Evolutionary conservation across 1,140 invertebrate species (phyloP).

Genomic region (Mylabris phalerata): DNA sequence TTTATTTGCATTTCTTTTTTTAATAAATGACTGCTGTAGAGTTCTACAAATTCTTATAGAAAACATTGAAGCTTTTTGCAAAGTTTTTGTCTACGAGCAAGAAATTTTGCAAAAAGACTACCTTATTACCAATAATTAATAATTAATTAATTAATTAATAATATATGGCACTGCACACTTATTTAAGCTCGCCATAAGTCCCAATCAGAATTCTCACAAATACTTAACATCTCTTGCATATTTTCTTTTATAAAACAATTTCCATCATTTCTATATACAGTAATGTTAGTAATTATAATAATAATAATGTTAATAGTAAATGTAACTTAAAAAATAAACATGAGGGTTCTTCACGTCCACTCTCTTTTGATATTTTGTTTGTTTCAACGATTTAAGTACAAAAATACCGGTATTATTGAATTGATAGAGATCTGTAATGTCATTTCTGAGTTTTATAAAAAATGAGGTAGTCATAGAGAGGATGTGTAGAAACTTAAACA

Average conservation of each 20-base stretch:
- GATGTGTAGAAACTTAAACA: constrained; percentile 27
- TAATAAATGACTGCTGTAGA: constrained; percentile 26
- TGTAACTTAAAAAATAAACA: constrained; percentile 19
- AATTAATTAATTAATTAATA: neutral
- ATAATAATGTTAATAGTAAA: neutral
- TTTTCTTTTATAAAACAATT: constrained; percentile 6
- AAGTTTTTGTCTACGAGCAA: constrained; percentile 10
- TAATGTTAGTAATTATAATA: no score
- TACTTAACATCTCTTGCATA: constrained; percentile 17
- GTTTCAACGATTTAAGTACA: constrained; percentile 25
- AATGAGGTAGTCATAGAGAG: constrained; percentile 30
- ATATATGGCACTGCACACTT: constrained; percentile 34
- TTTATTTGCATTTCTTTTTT: constrained; percentile 38
- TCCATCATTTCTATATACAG: no score
- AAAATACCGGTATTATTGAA: constrained; percentile 29
- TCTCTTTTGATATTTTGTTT: constrained; percentile 21
- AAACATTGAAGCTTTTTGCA: constrained; percentile 19
- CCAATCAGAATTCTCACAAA: constrained; percentile 22
- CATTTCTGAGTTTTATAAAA: constrained; percentile 22
- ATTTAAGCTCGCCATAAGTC: constrained; percentile 33
- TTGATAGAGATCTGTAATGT: constrained; percentile 25
- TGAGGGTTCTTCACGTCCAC: constrained; percentile 6
- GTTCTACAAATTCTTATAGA: constrained; percentile 21
- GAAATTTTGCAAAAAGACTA: constrained; percentile 19
- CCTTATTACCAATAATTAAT: constrained; percentile 4